Evolutionary conservation across 2,113 vertebrate genomes (phyloP), one percentile per base, ranked within the genome.

Genomic region (Protomyctophum bolini): DNA sequence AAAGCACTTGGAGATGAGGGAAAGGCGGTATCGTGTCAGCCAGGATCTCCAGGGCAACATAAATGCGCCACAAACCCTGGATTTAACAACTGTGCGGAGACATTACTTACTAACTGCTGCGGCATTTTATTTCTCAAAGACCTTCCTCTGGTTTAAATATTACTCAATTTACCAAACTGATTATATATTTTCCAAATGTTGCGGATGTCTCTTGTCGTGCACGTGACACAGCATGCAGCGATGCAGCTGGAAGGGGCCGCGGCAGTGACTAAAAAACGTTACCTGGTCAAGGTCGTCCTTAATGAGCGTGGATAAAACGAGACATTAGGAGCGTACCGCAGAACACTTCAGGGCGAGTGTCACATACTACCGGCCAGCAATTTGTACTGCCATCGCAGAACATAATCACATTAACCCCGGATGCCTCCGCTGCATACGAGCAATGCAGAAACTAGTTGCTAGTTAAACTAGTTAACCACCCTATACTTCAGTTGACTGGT

Each of bases 351-450:
- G 55, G 75, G 77, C 79, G 58, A 59, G 71, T 71, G 80, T 86
- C 83, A 85, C 85, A 86, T 73, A 67, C 59, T 61, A 76, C 82
- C 64, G 75, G 77, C 79, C 79, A 77, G 76, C 83, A 89, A 89
- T 85, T 83, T 86, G 83, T 78, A 80, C 75, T 63, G 68, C 71
- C 82, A 84, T 77, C 79, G 76, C 86, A 80, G 75, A 83, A 70
- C 57, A 60, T 85, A 86, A 89, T 89, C 83, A 87, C 87, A 88
- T 87, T 83, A 84, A 86, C 87, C 84, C 84, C 75, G 73, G 61
- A 72, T 71, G 75, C 79, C 81, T 80, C 75, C 74, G 14, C 76
- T 48, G 56, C 63, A 63, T 59, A 73, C 68, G 66, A 63, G 58
- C 65, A 82, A 75, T 46, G 64, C 63, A 66, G 52, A 54, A 72